Base-by-base conservation (phyloP, 2,888 invertebrate genomes). In the Cyclophora albipunctata region DNA sequence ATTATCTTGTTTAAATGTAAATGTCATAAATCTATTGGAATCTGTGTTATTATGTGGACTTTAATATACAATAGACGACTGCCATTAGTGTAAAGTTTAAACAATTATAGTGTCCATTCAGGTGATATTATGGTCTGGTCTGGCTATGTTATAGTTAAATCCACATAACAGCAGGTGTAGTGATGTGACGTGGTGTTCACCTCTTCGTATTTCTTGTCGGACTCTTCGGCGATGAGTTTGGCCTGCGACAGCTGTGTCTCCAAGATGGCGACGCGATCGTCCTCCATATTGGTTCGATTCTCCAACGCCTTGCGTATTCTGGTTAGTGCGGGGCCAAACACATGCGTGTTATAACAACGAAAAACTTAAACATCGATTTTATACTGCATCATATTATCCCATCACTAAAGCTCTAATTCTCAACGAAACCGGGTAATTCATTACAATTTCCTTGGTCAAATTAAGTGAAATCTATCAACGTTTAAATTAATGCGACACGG, bases 121-220 rank as follows among this genome's bases (percentile, higher is more conserved):
- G 34, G 6, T 43, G 34, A 34, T 43, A 43, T 33, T 34, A 34
- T 34, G 5, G 34, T 43, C 4, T 34, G 43, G 6, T 33, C 33
- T 43, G 37, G 37, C 4, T 37, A 37, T 37, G 37, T 37, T 37
- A 37, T 37, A 37, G 43, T 43, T 20, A 20, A 43, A 7, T 43
- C 43, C 33, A 43, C 43, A 43, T 43, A 43, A 43, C 34, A 43
- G 20, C 43, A 43, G 3, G 34, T 43, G 6, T 7, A 20, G 20
- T 43, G 33, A 33, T 43, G 4, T 5, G 33, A 43, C 61, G 72
- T 73, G 53, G 73, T 74, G 68, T 84, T 91, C 89, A 99, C 99
- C 98, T 99, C 99, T 93, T 99, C 99, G 89, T 99, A 99, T 96
- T 99, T 99, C 91, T 98, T 96, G 92, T 99, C 99, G 69, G 98